Conservation (phyloP, 2,797 vertebrate genomes). For the Tiaroga cobitis region DNA sequence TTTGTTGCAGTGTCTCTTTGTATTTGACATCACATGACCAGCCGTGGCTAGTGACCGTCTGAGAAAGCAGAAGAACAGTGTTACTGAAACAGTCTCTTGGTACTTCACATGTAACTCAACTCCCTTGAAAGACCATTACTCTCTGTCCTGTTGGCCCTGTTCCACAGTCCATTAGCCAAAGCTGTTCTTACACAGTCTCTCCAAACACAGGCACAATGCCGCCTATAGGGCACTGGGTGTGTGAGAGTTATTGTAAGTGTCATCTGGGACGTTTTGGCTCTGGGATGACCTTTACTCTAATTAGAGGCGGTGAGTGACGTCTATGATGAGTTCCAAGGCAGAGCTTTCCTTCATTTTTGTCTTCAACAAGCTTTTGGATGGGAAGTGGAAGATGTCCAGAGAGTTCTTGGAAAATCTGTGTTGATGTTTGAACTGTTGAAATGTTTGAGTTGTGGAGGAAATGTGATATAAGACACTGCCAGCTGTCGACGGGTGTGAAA, state of each 20-base stretch:
- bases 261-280: slow-evolving; percentile 49
- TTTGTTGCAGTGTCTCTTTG: slow-evolving; percentile 12
- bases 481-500: neutral
- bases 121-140: slow-evolving; percentile 18
- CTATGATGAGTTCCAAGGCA: slow-evolving; percentile 52
- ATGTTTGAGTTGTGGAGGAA: slow-evolving; percentile 47
- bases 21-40: slow-evolving; percentile 4
- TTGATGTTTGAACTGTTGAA: slow-evolving; percentile 37
- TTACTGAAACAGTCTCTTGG: slow-evolving; percentile 20
- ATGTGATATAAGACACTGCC: neutral
- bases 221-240: neutral
- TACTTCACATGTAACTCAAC: slow-evolving; percentile 40
- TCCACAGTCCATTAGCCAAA: slow-evolving; percentile 22
- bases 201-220: neutral
- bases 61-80: slow-evolving; percentile 1
- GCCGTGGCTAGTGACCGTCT: neutral
- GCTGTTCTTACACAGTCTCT: neutral
- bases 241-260: slow-evolving; percentile 57
- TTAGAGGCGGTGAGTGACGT: slow-evolving; percentile 60
- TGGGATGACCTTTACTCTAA: slow-evolving; percentile 70
- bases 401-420: slow-evolving; percentile 41
- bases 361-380: slow-evolving; percentile 61
- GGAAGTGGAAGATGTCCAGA: slow-evolving; percentile 40
- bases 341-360: slow-evolving; percentile 59
- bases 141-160: neutral